Conservation (phyloP, 2,113 vertebrate species). For the Dasyurus viverrinus region DNA sequence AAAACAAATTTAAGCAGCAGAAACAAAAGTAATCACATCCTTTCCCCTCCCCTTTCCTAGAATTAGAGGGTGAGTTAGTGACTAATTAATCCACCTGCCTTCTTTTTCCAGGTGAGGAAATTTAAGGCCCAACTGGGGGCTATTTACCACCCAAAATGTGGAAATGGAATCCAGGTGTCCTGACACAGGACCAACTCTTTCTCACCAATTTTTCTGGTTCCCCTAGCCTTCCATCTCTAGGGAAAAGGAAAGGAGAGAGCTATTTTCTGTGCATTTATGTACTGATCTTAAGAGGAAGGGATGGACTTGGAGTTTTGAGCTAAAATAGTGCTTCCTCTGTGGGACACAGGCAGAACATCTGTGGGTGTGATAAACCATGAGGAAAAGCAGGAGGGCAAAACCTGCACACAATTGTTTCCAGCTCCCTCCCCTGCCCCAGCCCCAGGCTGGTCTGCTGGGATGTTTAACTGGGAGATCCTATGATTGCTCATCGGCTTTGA, state of each 20-base stretch:
- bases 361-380: neutral
- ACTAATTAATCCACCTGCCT: neutral
- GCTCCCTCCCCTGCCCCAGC: neutral
- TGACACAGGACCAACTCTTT: neutral
- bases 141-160: neutral
- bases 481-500: slow-evolving; percentile 74
- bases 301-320: neutral
- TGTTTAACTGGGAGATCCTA: slow-evolving; percentile 54
- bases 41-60: neutral
- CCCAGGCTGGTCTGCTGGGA: slow-evolving; percentile 11
- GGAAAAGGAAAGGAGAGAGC: neutral
- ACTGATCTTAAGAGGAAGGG: neutral
- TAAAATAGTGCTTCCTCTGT: neutral
- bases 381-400: neutral
- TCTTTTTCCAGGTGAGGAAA: neutral
- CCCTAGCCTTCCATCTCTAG: neutral
- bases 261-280: neutral
- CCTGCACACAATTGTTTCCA: neutral
- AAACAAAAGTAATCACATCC: neutral
- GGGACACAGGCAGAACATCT: neutral
- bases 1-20: neutral
- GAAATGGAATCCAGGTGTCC: neutral
- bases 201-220: neutral
- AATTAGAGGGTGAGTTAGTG: neutral
- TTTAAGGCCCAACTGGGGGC: neutral